Conservation (phyloP, 2,797 vertebrate species). For the Helarctos malayanus region DNA sequence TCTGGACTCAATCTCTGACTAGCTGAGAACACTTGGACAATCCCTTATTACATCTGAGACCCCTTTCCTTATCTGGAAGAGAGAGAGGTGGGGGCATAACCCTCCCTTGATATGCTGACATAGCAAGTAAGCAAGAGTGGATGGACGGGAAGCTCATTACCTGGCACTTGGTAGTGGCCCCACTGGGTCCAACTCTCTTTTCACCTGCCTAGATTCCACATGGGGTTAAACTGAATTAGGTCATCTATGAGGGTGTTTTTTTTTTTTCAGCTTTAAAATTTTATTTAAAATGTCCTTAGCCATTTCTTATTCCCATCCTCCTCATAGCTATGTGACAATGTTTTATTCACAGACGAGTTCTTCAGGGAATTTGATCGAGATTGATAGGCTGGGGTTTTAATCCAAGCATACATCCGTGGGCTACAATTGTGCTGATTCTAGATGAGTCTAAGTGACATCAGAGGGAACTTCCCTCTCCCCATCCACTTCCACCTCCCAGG, state of each 20-base stretch:
- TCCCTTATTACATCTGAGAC: not conserved
- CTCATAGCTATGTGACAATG: not conserved
- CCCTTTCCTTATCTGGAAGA: not conserved
- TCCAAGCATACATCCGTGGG: not conserved
- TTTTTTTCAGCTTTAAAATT: slow-evolving; percentile 46
- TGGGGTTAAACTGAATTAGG: not conserved
- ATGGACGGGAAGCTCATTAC: not conserved
- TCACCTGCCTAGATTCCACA: not conserved
- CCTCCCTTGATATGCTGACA: not conserved
- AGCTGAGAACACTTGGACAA: not conserved
- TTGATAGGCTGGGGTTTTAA: slow-evolving; percentile 42
- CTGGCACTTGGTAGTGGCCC: not conserved
- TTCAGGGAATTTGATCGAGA: not conserved
- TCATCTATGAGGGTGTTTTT: not conserved
- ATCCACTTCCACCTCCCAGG: not conserved
- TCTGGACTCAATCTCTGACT: not conserved
- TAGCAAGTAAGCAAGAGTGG: not conserved
- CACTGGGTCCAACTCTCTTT: not conserved
- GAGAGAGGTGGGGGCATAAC: not conserved
- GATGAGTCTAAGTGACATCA: not conserved
- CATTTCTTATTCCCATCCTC: not conserved
- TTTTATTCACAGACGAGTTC: slow-evolving; percentile 27
- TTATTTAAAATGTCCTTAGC: not conserved
- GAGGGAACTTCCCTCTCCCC: not conserved
- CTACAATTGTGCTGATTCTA: slow-evolving; percentile 34